Base-by-base conservation (phyloP, 2,888 invertebrate species). In the Lacanobia wlatinum region DNA sequence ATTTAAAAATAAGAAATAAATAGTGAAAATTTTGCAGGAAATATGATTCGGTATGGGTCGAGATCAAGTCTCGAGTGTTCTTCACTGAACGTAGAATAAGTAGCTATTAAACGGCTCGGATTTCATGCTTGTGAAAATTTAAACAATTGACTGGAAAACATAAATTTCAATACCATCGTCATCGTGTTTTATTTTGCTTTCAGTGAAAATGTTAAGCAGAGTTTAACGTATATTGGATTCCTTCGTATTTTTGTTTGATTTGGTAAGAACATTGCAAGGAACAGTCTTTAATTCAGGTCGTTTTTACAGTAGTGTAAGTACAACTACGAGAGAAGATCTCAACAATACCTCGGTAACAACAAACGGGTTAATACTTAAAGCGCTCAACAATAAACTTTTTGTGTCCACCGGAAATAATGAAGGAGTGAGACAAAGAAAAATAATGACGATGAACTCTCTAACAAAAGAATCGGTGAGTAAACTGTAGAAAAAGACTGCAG, bases 1-100 rank as follows among this genome's bases (percentile, higher is more conserved):
- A 84, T 88, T 69, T 87, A 82, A 85, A 86, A 87, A 84, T 82
- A 84, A 81, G 70, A 76, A 82, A 78, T 84, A 83, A 87, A 86
- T 78, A 75, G 64, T 61, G 68, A 79, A 80, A 73, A 76, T 62
- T 73, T 73, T 73, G 75, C 64, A 62, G 78, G 76, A 72, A 83
- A 83, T 87, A 77, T 73, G 72, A 64, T 83, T 76, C 59, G 43
- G 52, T 77, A 78, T 52, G 16, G 55, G 43, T 70, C 40, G 58
- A 75, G 70, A 75, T 85, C 67, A 68, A 66, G 62, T 71, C 50
- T 82, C 66, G 48, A 82, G 79, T 62, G 79, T 55, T 72, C 56
- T 73, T 71, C 46, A 66, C 28, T 59, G 68, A 60, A 60, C 66
- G 63, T 70, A 73, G 68, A 70, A 66, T 72, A 70, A 84, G 63